These are phyloP conservation scores for Ataeniobius toweri DNA, from an alignment of 2,797 vertebrate genomes.

Conservation along the genomic window DNA sequence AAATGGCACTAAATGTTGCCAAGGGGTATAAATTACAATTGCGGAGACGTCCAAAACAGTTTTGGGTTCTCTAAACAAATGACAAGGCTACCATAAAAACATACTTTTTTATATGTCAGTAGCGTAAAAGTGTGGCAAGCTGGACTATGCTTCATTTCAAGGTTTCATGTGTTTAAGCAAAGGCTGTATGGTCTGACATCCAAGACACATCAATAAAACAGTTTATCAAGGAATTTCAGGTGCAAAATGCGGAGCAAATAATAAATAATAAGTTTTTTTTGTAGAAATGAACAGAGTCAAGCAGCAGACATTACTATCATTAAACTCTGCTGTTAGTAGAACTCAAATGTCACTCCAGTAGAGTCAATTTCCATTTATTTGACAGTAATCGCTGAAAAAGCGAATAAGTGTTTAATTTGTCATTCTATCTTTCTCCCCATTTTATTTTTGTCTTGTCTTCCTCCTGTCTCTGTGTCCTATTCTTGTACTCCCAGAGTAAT, in stretches of 20 bases:
- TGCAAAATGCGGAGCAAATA: not conserved
- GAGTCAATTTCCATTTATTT: constrained; percentile 49
- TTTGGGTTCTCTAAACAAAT: no score
- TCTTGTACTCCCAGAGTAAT: constrained; percentile 62
- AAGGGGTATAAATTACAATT: no score
- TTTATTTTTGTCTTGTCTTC: constrained; percentile 18
- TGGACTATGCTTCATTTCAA: not conserved
- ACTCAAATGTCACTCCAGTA: constrained; percentile 38
- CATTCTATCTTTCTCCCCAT: constrained; percentile 11
- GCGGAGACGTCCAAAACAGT: no score
- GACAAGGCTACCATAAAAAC: no score
- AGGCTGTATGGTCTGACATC: not conserved
- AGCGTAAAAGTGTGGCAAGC: not conserved
- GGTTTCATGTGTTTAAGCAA: not conserved
- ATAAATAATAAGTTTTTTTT: not conserved
- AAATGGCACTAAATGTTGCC: no score
- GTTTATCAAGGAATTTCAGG: constrained; percentile 9
- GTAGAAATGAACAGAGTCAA: constrained; percentile 4
- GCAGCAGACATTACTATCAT: constrained; percentile 20
- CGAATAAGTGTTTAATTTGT: constrained; percentile 50
- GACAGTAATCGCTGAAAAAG: constrained; percentile 56
- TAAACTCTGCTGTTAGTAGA: constrained; percentile 15
- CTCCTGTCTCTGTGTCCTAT: constrained; percentile 20
- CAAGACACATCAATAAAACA: not conserved
- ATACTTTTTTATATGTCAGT: no score